Conservation (phyloP, 37 sponge, comb jelly and placozoan species). For the Mnemiopsis leidyi region DNA sequence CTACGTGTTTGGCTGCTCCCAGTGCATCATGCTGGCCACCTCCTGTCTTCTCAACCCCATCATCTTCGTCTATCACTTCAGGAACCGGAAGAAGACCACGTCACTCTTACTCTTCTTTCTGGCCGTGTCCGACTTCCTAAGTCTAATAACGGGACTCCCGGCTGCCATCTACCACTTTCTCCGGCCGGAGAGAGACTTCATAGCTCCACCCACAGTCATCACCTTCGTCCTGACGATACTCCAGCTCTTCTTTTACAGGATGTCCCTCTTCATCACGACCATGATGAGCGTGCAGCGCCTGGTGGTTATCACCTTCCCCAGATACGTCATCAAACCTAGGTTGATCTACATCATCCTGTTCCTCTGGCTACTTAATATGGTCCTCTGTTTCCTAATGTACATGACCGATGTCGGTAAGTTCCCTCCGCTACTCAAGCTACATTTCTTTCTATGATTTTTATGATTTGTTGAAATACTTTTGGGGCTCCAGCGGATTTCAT, state of each 20-base stretch:
- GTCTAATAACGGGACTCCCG: not conserved
- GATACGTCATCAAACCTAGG: conserved; percentile 62
- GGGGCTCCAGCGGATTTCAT: too few relatives aligned
- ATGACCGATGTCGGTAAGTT: not conserved
- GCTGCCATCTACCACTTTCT: conserved; percentile 31
- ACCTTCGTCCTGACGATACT: not conserved
- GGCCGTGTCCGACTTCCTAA: not conserved
- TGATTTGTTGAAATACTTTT: too few relatives aligned
- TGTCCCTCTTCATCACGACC: conserved; percentile 49
- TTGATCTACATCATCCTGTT: not conserved
- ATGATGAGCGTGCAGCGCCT: conserved; percentile 46
- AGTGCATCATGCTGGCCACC: not conserved
- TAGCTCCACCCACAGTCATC: not conserved
- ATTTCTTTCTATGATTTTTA: too few relatives aligned
- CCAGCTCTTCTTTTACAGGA: conserved; percentile 33
- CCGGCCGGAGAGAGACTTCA: not conserved
- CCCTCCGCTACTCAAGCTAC: too few relatives aligned
- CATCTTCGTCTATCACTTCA: conserved; percentile 30
- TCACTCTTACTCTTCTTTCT: conserved; percentile 3
- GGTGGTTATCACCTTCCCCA: not conserved
- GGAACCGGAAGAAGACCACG: conserved; percentile 22
- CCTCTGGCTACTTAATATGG: not conserved
- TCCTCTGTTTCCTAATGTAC: conserved; percentile 32
- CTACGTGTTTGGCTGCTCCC: conserved; percentile 3
- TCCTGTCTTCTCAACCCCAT: conserved; percentile 39